phyloP scores from a whole-genome alignment of 2,888 invertebrate genomes.

The Leptothorax acervorum region DNA sequence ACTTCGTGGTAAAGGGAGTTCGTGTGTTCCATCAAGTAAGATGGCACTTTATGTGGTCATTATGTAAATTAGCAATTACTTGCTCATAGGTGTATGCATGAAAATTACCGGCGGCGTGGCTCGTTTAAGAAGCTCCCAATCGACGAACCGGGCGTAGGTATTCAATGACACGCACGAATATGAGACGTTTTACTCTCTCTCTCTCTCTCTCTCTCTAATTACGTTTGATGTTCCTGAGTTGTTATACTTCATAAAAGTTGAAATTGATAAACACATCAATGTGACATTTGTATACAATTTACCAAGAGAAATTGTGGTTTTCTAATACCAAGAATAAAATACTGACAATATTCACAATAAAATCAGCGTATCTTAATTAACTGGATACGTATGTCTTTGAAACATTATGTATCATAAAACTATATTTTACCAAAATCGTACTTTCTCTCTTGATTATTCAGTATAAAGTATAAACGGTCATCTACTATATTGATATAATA shows the following conservation, averaged over 20 bases:
- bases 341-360: neutral
- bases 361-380: neutral
- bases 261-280: neutral
- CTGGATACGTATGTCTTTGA: neutral
- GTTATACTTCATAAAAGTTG: neutral
- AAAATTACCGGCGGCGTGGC: slow-evolving; percentile 51
- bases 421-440: neutral
- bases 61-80: slow-evolving; percentile 77
- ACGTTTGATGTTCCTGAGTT: neutral
- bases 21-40: slow-evolving; percentile 27
- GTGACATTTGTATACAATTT: neutral
- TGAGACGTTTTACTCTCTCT: neutral
- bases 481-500: neutral
- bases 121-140: slow-evolving; percentile 34
- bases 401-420: neutral
- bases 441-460: neutral
- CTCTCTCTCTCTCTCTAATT: neutral
- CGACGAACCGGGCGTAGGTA: slow-evolving; percentile 6
- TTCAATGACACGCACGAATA: slow-evolving; percentile 37
- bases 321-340: neutral
- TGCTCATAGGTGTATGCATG: slow-evolving; percentile 51
- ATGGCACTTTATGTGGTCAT: slow-evolving; percentile 66
- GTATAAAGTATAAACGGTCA: neutral
- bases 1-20: neutral
- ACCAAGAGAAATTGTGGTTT: neutral